Evolutionary conservation across 2,888 invertebrate species (phyloP).

Genomic region (Tuta absoluta): DNA sequence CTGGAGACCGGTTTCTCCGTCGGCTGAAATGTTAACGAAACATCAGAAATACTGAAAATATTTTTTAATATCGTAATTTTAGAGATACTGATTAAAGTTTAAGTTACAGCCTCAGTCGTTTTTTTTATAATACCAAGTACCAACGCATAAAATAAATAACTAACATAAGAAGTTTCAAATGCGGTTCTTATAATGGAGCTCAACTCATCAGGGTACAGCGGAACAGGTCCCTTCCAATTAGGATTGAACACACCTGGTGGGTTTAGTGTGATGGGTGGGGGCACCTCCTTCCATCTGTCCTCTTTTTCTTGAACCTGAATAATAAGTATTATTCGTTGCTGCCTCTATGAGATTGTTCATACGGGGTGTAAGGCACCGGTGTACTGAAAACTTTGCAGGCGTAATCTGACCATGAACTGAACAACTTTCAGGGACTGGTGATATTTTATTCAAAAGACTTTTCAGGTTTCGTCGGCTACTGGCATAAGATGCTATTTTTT

Average conservation of each 20-base stretch:
- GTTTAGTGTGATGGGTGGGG: constrained; percentile 29
- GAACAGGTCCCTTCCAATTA: constrained; percentile 68
- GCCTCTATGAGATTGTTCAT: too few relatives aligned
- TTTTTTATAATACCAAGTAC: not conserved
- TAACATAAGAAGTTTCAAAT: not conserved
- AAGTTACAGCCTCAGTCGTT: not conserved
- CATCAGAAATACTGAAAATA: too few relatives aligned
- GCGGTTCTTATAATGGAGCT: constrained; percentile 30
- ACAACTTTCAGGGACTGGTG: too few relatives aligned
- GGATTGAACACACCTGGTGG: constrained; percentile 47
- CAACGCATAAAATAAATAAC: not conserved
- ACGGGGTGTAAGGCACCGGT: too few relatives aligned
- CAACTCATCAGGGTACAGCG: constrained; percentile 63
- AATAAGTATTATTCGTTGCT: too few relatives aligned
- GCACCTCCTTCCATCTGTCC: not conserved
- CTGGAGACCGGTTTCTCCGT: not conserved
- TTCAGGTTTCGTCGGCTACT: too few relatives aligned
- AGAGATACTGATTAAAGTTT: too few relatives aligned
- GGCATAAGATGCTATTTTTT: too few relatives aligned
- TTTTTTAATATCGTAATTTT: too few relatives aligned
- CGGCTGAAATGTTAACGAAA: not conserved
- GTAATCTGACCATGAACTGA: too few relatives aligned
- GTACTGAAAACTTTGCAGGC: too few relatives aligned
- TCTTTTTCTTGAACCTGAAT: not conserved
- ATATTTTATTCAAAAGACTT: too few relatives aligned